Base-by-base conservation (phyloP, 1,140 invertebrate species). In the Panulirus ornatus region DNA sequence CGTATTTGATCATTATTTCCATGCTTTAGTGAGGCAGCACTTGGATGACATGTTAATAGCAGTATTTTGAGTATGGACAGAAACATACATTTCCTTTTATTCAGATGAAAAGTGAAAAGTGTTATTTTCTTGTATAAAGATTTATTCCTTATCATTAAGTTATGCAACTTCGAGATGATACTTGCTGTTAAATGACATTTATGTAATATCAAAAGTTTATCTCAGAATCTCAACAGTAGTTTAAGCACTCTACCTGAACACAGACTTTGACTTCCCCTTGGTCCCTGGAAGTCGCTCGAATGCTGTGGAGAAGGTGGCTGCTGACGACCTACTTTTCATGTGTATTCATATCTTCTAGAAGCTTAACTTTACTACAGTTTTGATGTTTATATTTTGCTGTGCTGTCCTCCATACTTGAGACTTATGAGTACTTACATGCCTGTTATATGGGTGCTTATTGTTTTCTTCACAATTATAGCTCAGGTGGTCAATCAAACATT, bases 301-400 rank as follows among this genome's bases (percentile, higher is more conserved):
- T 82, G 66, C 63, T 83, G 75, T 83, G 87, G 78, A 83, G 70
- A 89, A 71, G 87, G 63, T 88, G 86, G 86, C 76, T 38, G 78
- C 79, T 83, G 66, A 83, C 47, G 70, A 66, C 79, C 79, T 75
- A 89, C 79, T 89, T 42, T 83, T 27, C 79, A 40, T 83, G 78
- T 89, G 78, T 89, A 58, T 75, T 58, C 47, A 73, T 11, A 82
- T 89, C 70, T 82, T 89, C 78, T 89, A 89, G 78, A 82, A 30
- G 51, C 75, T 87, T 79, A 79, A 40, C 44, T 58, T 27, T 38
- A 63, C 27, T 40, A 40, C 40, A 38, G 36, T 75, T 78, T 87
- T 63, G 36, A 51, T 78, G 40, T 73, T 85, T 85, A 73, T 85
- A 71, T 76, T 75, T 73, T 85, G 40, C 44, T 85, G 63, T 66